These are phyloP conservation scores for Callipepla californica DNA, from an alignment of 2,113 vertebrate genomes.

Conservation along the genomic window DNA sequence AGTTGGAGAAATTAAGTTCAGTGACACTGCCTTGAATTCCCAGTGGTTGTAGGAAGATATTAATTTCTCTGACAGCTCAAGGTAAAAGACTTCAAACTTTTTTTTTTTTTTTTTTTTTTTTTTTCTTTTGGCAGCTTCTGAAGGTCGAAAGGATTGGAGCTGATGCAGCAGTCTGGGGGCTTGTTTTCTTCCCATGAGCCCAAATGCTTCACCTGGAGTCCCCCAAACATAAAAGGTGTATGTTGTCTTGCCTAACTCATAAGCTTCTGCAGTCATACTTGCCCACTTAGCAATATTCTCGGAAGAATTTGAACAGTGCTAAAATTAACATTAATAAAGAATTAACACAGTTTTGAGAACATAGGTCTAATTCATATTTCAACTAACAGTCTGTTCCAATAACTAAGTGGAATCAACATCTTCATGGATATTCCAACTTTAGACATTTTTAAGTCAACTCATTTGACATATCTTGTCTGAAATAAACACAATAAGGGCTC, in stretches of 20 bases:
- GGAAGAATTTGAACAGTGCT: not conserved
- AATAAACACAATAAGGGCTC: not conserved
- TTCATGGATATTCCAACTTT: not conserved
- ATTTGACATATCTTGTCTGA: not conserved
- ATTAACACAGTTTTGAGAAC: not conserved
- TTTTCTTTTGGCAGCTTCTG: not conserved
- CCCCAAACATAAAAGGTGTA: not conserved
- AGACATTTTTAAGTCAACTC: not conserved
- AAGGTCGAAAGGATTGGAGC: rapidly evolving
- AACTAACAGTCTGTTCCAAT: not conserved
- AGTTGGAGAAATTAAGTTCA: not conserved
- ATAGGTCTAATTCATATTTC: not conserved
- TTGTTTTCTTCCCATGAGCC: not conserved
- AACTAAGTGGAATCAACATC: not conserved
- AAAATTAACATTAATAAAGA: not conserved
- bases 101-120: not conserved
- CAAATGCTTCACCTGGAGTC: not conserved
- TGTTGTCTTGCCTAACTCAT: rapidly evolving
- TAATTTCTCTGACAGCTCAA: not conserved
- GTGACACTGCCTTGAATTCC: not conserved
- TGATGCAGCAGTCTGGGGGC: not conserved
- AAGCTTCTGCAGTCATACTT: not conserved
- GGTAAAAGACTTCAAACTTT: not conserved
- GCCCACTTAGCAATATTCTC: not conserved
- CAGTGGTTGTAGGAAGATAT: not conserved